phyloP scores from a whole-genome alignment of 2,888 invertebrate genomes.

The Euproctis similis region DNA sequence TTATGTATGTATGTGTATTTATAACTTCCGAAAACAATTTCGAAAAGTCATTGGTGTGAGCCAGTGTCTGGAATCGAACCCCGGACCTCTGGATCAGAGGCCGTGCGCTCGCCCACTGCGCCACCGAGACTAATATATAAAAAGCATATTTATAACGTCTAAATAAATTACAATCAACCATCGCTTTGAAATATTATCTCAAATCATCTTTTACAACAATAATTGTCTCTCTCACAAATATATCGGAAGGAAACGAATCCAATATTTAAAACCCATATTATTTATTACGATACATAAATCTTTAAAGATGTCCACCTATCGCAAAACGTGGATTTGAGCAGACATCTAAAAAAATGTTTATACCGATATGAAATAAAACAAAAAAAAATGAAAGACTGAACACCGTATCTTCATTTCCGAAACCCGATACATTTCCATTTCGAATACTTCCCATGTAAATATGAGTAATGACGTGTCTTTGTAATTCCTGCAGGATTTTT shows the following conservation, averaged over 20 bases:
- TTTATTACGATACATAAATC: slow-evolving; percentile 23
- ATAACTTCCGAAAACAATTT: no score
- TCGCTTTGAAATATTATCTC: no score
- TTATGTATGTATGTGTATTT: no score
- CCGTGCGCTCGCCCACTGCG: no score
- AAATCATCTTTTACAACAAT: slow-evolving; percentile 3
- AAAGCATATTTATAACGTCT: no score
- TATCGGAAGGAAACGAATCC: slow-evolving; percentile 14
- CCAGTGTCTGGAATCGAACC: no score
- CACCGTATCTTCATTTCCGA: slow-evolving; percentile 27
- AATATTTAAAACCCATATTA: slow-evolving; percentile 12
- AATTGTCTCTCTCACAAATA: slow-evolving; percentile 13
- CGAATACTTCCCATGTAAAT: slow-evolving; percentile 40
- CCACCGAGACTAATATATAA: no score
- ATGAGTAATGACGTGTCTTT: slow-evolving; percentile 56
- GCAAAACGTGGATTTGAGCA: slow-evolving; percentile 8
- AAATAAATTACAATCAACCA: no score
- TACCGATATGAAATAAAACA: slow-evolving; percentile 15
- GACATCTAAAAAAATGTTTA: slow-evolving; percentile 13
- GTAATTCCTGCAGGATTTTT: slow-evolving; percentile 51
- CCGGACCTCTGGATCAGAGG: no score
- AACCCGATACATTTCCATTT: slow-evolving; percentile 35
- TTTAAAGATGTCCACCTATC: slow-evolving; percentile 16
- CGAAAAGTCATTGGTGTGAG: no score
- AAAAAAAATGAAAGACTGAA: slow-evolving; percentile 15